phyloP scores from a whole-genome alignment of 2,888 invertebrate species.

The Pseudococcus jackbeardsleyi region DNA sequence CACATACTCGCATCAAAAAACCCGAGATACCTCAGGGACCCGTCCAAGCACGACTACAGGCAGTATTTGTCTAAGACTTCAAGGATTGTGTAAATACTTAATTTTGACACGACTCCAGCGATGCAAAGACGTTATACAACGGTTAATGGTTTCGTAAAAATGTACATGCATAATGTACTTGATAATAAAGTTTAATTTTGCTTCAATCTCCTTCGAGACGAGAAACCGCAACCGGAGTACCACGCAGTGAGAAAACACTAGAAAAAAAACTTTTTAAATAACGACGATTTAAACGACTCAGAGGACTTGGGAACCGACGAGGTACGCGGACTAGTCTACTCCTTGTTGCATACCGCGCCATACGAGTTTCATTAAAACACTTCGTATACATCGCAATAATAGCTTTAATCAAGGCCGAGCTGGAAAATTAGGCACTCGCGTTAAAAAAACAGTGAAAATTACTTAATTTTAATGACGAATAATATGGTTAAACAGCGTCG shows the following conservation, averaged over 20 bases:
- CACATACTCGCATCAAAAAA: too few species aligned
- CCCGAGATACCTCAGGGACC: too few species aligned
- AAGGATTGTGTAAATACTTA: too few species aligned
- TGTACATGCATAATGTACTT: not conserved
- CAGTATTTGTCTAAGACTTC: too few species aligned
- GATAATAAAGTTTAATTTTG: not conserved
- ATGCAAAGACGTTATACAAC: not conserved
- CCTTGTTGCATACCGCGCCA: not conserved
- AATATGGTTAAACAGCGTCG: not conserved
- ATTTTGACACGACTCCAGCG: not conserved
- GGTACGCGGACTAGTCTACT: not conserved
- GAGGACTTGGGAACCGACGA: not conserved
- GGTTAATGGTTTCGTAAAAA: not conserved
- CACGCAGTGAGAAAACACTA: not conserved
- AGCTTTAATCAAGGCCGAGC: not conserved
- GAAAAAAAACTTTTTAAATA: not conserved
- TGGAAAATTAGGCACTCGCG: not conserved
- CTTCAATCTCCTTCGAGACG: not conserved
- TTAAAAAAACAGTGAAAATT: constrained; percentile 13
- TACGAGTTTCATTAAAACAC: not conserved
- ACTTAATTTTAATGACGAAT: constrained; percentile 2
- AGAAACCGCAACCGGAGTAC: not conserved
- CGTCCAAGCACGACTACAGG: too few species aligned
- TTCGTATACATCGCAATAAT: not conserved
- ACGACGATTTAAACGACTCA: not conserved